Conservation (phyloP, 2,113 vertebrate species). For the Oreamnos americanus region DNA sequence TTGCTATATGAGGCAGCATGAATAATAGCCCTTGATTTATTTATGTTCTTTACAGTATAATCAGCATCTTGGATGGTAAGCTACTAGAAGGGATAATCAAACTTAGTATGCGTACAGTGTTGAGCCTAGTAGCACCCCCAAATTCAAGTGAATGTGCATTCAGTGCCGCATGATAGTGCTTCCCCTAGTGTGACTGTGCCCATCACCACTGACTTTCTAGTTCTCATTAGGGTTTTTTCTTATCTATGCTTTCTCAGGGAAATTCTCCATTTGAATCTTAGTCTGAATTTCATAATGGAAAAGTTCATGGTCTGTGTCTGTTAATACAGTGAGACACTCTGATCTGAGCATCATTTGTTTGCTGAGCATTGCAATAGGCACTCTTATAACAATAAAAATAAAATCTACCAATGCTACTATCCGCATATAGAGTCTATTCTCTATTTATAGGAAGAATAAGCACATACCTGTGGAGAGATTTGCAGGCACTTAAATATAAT, state of each 20-base stretch:
- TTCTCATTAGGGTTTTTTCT: background rate
- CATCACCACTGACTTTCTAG: background rate
- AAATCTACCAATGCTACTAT: background rate
- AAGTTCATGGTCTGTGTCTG: background rate
- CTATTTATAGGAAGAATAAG: background rate
- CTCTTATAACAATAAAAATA: background rate
- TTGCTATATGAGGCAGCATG: conserved; percentile 52
- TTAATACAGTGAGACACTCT: background rate
- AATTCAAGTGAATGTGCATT: background rate
- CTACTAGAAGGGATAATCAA: conserved; percentile 40
- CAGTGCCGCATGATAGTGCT: background rate
- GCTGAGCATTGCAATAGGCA: background rate
- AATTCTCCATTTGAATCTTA: background rate
- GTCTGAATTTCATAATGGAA: background rate
- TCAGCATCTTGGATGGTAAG: conserved; percentile 47
- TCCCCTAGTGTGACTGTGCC: background rate
- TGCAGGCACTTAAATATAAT: background rate
- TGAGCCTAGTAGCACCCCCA: background rate
- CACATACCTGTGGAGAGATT: background rate
- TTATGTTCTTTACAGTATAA: conserved; percentile 20
- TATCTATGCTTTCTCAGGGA: background rate
- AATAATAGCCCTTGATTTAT: conserved; percentile 55
- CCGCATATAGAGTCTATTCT: background rate
- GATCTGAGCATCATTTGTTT: background rate
- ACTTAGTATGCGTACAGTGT: background rate